Conservation (phyloP, 2,888 invertebrate species). For the Drosophila multiciliata region DNA sequence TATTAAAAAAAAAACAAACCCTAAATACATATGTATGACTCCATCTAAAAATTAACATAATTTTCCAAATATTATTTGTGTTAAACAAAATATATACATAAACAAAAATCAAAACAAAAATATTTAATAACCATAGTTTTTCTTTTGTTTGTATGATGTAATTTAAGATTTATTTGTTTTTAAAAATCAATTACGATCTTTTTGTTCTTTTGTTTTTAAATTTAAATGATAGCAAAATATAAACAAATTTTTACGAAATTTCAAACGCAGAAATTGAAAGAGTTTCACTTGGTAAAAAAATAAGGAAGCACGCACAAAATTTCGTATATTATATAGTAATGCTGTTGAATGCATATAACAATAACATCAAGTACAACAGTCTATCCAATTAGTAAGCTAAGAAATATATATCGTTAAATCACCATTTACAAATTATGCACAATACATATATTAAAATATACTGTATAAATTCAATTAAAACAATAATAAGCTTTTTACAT, state of each 20-base stretch:
- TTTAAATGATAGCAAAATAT: slow-evolving; percentile 9
- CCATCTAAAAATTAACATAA: slow-evolving; percentile 18
- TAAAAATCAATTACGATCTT: background rate
- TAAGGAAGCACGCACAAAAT: slow-evolving; percentile 36
- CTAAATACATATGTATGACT: slow-evolving; percentile 22
- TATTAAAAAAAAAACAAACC: slow-evolving; percentile 27
- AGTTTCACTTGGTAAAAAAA: slow-evolving; percentile 33
- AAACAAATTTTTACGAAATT: slow-evolving; percentile 5
- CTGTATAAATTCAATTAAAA: slow-evolving; percentile 26
- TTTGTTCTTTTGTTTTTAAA: slow-evolving; percentile 3
- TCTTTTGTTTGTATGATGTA: slow-evolving; percentile 16
- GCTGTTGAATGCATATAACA: slow-evolving; percentile 8
- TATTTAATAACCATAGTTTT: slow-evolving; percentile 17
- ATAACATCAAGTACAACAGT: slow-evolving; percentile 11
- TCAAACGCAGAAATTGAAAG: slow-evolving; percentile 6
- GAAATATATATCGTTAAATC: background rate
- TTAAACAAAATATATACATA: slow-evolving; percentile 29
- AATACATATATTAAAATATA: slow-evolving; percentile 29
- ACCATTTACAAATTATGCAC: slow-evolving; percentile 33
- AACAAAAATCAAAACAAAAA: slow-evolving; percentile 18
- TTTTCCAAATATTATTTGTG: slow-evolving; percentile 36
- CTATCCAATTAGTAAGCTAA: slow-evolving; percentile 12
- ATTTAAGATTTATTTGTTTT: slow-evolving; percentile 9
- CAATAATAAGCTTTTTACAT: slow-evolving; percentile 23
- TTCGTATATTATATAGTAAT: slow-evolving; percentile 3